Conservation (phyloP, 2,797 vertebrate genomes). For the Neosilurus mollespiculum region DNA sequence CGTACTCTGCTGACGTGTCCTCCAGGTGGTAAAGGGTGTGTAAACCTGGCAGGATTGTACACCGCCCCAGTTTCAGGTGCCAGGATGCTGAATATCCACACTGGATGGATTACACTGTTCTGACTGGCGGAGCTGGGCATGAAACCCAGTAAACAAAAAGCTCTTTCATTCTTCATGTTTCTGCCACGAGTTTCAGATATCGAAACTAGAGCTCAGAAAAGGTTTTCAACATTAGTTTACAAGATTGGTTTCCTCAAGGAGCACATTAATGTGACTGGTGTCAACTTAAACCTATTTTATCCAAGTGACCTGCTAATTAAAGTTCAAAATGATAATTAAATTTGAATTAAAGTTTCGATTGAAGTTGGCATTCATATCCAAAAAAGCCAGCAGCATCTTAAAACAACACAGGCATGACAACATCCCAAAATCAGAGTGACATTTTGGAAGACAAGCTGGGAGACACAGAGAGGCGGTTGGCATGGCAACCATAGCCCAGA, state of each 20-base stretch:
- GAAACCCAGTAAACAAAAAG: neutral
- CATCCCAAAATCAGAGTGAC: neutral
- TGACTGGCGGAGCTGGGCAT: neutral
- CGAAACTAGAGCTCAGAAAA: neutral
- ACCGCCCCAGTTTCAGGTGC: constrained; percentile 2
- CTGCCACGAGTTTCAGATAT: neutral
- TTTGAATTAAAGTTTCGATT: neutral
- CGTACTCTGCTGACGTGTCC: neutral
- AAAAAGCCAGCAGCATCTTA: neutral
- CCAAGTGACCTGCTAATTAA: neutral
- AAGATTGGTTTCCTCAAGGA: neutral
- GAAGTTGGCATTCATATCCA: neutral
- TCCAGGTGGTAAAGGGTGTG: neutral
- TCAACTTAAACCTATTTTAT: neutral
- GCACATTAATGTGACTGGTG: neutral
- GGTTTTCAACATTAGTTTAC: neutral
- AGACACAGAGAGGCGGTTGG: neutral
- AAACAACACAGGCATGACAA: neutral
- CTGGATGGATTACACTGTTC: neutral
- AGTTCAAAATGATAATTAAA: neutral
- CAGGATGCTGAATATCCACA: constrained; percentile 12
- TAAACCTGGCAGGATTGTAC: constrained; percentile 10
- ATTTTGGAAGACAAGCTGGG: neutral
- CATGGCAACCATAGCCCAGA: constrained; percentile 10
- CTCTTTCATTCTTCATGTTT: neutral